phyloP scores from a whole-genome alignment of 2,888 invertebrate species.

The Ichneumoninae sp. region DNA sequence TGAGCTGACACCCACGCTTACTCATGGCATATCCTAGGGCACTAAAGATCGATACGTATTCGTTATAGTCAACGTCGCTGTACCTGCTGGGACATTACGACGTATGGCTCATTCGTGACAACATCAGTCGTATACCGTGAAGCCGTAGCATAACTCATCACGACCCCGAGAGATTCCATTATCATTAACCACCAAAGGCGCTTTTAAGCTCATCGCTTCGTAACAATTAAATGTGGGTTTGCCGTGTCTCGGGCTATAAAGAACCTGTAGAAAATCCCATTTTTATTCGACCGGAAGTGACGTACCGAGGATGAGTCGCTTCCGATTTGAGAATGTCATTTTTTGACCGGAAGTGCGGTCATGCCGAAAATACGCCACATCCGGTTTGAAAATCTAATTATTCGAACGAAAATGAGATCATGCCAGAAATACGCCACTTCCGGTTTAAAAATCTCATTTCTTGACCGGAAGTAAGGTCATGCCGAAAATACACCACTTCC shows the following conservation, averaged over 20 bases:
- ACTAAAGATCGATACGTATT: constrained; percentile 19
- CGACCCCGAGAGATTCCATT: constrained; percentile 21
- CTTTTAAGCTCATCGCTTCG: not conserved
- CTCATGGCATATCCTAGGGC: not conserved
- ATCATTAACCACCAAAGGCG: not conserved
- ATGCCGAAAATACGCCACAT: no score
- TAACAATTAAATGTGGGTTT: not conserved
- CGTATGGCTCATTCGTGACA: constrained; percentile 10
- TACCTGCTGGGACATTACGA: not conserved
- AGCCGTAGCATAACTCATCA: constrained; percentile 25
- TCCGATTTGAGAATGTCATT: no score
- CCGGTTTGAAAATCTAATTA: no score
- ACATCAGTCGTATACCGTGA: not conserved
- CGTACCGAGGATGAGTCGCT: no score
- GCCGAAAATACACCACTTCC: no score
- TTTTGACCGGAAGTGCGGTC: no score
- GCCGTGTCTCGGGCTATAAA: not conserved
- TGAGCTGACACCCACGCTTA: not conserved
- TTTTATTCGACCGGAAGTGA: not conserved
- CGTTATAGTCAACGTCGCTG: not conserved
- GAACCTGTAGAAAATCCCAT: not conserved
- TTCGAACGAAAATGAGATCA: no score
- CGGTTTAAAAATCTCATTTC: no score
- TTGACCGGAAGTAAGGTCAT: no score
- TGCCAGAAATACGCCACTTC: no score